A percentile compares a stretch with the other conserved stretches of the same genome.
These are phyloP conservation scores for Daktulosphaira vitifoliae DNA, from an alignment of 1,140 invertebrate genomes.

Conservation along the genomic window DNA sequence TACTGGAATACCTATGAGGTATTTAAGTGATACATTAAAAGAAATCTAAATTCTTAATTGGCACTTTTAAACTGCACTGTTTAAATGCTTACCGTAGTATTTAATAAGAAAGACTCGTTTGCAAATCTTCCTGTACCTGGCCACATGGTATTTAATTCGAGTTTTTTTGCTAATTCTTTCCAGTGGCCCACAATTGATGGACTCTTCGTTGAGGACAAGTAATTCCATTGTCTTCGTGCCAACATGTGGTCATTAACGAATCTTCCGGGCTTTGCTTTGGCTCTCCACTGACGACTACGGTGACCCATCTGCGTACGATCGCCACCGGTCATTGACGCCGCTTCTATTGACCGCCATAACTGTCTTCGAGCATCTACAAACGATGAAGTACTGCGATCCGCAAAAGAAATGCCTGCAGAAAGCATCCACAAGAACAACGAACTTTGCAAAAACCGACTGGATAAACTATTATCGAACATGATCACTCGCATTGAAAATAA, in stretches of 20 bases:
- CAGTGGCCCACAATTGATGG: background rate
- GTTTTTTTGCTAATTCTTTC: background rate
- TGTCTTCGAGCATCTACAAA: background rate
- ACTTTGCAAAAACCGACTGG: no score
- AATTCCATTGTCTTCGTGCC: background rate
- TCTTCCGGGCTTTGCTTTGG: background rate
- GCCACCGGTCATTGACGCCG: background rate
- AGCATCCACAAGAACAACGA: no score
- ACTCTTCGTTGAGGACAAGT: background rate
- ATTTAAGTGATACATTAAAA: no score
- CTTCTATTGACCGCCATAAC: background rate
- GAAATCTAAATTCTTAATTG: no score
- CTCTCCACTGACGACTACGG: background rate
- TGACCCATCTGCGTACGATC: background rate
- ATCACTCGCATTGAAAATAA: no score
- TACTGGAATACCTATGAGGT: no score
- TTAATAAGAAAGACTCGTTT: background rate
- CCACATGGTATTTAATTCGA: constrained; percentile 1
- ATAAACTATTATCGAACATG: no score
- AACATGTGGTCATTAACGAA: background rate
- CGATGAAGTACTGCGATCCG: background rate
- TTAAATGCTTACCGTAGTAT: constrained; percentile 16
- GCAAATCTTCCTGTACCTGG: background rate
- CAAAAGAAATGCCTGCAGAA: no score
- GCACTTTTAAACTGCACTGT: no score